Evolutionary conservation across 2,797 vertebrate species (phyloP).

Genomic region (Chloroceryle amazona): DNA sequence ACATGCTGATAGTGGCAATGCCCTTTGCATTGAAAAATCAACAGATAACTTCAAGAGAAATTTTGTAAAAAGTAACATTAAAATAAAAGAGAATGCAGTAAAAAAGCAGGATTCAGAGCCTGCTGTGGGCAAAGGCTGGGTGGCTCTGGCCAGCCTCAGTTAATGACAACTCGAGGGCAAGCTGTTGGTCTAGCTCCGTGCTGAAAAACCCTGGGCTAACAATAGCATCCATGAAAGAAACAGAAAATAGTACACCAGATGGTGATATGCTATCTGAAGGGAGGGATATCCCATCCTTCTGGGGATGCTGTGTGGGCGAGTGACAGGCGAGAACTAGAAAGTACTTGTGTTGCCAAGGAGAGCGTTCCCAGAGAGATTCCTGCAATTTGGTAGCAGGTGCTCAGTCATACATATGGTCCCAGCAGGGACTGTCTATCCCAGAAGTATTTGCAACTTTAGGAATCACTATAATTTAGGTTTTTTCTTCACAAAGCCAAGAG

Average conservation of each 20-base stretch:
- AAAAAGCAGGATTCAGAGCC: background rate
- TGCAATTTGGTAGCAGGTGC: background rate
- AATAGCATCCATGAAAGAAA: accelerated
- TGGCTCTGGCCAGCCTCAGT: background rate
- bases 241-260: slow-evolving; percentile 6
- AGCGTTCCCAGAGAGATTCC: background rate
- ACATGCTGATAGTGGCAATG: background rate
- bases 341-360: slow-evolving; percentile 12
- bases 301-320: slow-evolving; percentile 30
- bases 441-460: background rate
- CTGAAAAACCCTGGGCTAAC: background rate
- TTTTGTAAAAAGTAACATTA: background rate
- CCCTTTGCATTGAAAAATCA: background rate
- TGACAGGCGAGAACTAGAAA: background rate
- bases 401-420: background rate
- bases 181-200: background rate
- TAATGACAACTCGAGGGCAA: background rate
- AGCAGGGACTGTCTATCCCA: background rate
- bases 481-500: background rate
- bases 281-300: slow-evolving; percentile 57
- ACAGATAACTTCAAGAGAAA: background rate
- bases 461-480: background rate
- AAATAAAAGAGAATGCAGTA: background rate
- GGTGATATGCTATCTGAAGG: slow-evolving; percentile 2
- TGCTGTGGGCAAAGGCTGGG: background rate